Percentiles rank a stretch among this genome's conserved stretches.
These are phyloP conservation scores for Idaea biselata DNA, from an alignment of 2,888 invertebrate species.

Conservation along the genomic window DNA sequence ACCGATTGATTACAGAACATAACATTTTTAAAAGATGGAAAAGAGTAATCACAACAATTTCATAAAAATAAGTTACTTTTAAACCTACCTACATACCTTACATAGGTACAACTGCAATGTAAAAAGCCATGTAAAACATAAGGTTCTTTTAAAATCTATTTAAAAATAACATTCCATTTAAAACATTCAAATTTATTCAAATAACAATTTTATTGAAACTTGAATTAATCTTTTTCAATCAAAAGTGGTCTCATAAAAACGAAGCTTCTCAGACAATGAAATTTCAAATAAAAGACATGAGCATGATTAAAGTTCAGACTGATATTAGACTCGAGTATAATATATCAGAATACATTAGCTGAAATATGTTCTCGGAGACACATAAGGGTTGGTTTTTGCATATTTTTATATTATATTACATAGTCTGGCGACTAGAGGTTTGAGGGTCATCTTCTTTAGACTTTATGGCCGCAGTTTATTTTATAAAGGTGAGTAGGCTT, in stretches of 20 bases:
- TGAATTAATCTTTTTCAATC: neutral
- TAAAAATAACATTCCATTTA: neutral
- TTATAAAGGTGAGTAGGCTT: neutral
- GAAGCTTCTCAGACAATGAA: neutral
- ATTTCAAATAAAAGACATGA: neutral
- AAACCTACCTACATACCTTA: too few relatives aligned
- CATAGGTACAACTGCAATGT: too few relatives aligned
- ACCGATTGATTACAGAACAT: too few relatives aligned
- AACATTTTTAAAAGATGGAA: too few relatives aligned
- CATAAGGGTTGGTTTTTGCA: neutral
- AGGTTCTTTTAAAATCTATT: too few relatives aligned
- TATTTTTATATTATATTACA: neutral
- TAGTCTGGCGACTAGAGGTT: neutral
- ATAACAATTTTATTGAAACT: neutral
- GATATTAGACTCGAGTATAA: neutral
- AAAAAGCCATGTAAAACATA: too few relatives aligned
- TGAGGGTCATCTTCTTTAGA: neutral
- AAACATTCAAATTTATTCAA: neutral
- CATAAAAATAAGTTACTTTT: too few relatives aligned
- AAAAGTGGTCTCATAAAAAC: constrained; percentile 1
- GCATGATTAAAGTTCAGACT: neutral
- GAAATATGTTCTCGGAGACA: neutral
- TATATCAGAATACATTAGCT: neutral
- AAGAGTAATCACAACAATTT: too few relatives aligned
- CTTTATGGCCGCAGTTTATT: neutral